Conservation (phyloP, 2,113 vertebrate species). For the Cheilinus undulatus region DNA sequence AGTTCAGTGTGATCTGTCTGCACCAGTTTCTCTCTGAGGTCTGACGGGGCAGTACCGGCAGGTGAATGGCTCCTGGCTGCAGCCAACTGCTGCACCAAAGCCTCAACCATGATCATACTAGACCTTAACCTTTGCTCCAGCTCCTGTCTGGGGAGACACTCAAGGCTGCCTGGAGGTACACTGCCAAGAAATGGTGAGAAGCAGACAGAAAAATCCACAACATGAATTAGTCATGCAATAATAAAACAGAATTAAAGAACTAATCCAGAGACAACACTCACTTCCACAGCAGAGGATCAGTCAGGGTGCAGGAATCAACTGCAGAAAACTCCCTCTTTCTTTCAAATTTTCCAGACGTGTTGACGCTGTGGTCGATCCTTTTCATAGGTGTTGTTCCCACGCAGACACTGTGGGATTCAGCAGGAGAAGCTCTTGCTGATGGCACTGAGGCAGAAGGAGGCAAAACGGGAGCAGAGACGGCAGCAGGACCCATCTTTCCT, state of each 20-base stretch:
- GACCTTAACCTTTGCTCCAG: constrained; percentile 89
- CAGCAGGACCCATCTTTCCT: constrained; percentile 58
- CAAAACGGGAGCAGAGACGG: constrained; percentile 2
- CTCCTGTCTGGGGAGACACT: constrained; percentile 82
- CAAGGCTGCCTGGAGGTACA: constrained; percentile 83
- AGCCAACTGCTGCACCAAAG: constrained; percentile 87
- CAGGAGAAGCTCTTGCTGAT: constrained; percentile 15
- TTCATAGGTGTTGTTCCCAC: constrained; percentile 72
- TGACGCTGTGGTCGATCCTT: constrained; percentile 68
- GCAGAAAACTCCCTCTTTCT: constrained; percentile 68
- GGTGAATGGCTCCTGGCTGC: constrained; percentile 63
- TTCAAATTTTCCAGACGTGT: constrained; percentile 81
- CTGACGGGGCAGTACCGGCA: constrained; percentile 70
- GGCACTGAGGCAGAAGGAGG: constrained; percentile 1
- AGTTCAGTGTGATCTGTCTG: constrained; percentile 87
- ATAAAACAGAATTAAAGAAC: neutral
- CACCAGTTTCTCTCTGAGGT: constrained; percentile 81
- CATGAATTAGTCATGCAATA: neutral
- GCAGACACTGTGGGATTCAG: constrained; percentile 54
- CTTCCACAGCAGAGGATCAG: constrained; percentile 84
- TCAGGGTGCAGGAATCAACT: constrained; percentile 77
- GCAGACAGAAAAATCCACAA: neutral
- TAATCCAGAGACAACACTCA: constrained; percentile 59
- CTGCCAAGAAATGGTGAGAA: constrained; percentile 68
- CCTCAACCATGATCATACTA: constrained; percentile 90